Percentiles rank a stretch among this genome's conserved stretches.
Conservation (phyloP, 1,140 invertebrate genomes). For the Eumeta japonica region DNA sequence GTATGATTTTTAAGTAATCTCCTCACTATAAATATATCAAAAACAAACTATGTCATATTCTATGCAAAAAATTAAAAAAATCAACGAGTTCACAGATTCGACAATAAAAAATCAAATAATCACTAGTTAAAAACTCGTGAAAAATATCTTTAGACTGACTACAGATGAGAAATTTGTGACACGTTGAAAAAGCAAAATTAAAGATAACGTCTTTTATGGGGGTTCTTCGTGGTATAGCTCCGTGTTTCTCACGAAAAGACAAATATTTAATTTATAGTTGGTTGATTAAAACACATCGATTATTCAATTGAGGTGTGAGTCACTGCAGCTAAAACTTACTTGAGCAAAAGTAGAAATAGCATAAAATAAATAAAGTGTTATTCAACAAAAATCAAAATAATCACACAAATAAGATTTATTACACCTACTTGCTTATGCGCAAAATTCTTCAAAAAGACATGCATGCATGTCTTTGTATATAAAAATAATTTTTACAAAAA, state of each 20-base stretch:
- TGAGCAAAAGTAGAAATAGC: too few species aligned
- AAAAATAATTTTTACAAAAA: neutral
- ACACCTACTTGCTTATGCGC: neutral
- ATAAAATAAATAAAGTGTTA: slow-evolving; percentile 1
- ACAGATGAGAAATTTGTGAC: slow-evolving; percentile 14
- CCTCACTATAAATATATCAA: slow-evolving; percentile 16
- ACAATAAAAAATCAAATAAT: slow-evolving; percentile 11
- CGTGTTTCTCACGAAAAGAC: slow-evolving; percentile 1
- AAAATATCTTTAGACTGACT: slow-evolving; percentile 21
- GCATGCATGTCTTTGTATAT: neutral
- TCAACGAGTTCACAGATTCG: slow-evolving; percentile 4
- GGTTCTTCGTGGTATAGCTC: slow-evolving; percentile 2
- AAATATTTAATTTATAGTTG: slow-evolving; percentile 2
- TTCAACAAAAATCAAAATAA: neutral
- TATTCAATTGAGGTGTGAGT: too few species aligned
- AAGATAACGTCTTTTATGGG: slow-evolving; percentile 13
- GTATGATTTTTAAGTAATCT: slow-evolving; percentile 17
- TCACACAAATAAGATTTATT: slow-evolving; percentile 1
- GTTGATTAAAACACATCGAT: slow-evolving; percentile 4
- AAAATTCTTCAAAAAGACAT: slow-evolving; percentile 1
- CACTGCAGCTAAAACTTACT: too few species aligned
- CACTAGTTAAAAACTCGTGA: slow-evolving; percentile 8
- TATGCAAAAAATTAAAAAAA: slow-evolving; percentile 21
- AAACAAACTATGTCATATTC: slow-evolving; percentile 19
- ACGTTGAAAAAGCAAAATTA: slow-evolving; percentile 13